phyloP scores from a whole-genome alignment of 2,888 invertebrate species.

The Drosophila pseudotakahashii region DNA sequence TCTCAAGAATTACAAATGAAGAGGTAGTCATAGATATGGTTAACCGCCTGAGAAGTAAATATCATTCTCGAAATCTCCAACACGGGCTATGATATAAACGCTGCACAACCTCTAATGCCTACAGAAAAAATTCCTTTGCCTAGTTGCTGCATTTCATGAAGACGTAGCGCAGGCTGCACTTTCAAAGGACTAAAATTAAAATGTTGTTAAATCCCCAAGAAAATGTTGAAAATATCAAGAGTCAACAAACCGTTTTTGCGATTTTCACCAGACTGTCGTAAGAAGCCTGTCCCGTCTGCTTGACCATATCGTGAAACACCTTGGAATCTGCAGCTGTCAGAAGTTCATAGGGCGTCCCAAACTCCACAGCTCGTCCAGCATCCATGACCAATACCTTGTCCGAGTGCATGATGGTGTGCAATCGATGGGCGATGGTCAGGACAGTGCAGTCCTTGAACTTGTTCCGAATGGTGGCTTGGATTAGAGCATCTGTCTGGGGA shows the following conservation, averaged over 20 bases:
- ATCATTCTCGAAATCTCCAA: too few relatives aligned
- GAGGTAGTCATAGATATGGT: too few relatives aligned
- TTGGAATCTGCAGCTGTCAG: conserved; percentile 84
- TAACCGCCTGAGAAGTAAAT: too few relatives aligned
- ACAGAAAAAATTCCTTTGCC: too few relatives aligned
- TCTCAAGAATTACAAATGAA: too few relatives aligned
- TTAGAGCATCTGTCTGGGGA: conserved; percentile 92
- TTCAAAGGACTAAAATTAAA: not conserved
- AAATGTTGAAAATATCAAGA: not conserved
- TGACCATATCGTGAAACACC: conserved; percentile 86
- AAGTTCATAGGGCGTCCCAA: conserved; percentile 88
- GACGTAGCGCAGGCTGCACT: too few relatives aligned
- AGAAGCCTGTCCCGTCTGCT: conserved; percentile 88
- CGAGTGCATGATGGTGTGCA: conserved; percentile 91
- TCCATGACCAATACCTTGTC: conserved; percentile 88
- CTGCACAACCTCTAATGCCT: too few relatives aligned
- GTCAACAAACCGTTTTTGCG: conserved; percentile 85
- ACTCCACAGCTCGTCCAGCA: conserved; percentile 88
- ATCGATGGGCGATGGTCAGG: conserved; percentile 94
- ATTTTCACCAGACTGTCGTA: conserved; percentile 87
- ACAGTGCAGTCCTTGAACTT: conserved; percentile 93
- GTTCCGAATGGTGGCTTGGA: conserved; percentile 91
- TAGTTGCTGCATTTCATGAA: too few relatives aligned
- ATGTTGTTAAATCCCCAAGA: too few relatives aligned
- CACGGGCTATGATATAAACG: too few relatives aligned